Evolutionary conservation across 2,797 vertebrate species (phyloP).

Genomic region (Sebastes trivittatus): DNA sequence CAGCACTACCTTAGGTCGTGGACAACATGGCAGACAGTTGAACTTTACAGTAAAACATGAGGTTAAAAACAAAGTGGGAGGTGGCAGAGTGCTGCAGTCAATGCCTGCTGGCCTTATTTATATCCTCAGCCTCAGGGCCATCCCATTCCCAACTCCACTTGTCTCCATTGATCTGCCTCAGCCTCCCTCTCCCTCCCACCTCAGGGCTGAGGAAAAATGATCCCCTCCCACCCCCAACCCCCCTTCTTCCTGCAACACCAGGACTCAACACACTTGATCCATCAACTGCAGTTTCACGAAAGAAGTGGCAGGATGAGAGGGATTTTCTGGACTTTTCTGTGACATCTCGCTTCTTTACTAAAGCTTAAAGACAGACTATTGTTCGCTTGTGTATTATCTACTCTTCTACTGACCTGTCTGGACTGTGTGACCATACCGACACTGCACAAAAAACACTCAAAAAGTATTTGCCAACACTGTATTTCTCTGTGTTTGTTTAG

Average conservation of each 20-base stretch:
- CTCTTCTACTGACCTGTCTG: slow-evolving; percentile 2
- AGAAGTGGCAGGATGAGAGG: slow-evolving; percentile 32
- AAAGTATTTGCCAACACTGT: not conserved
- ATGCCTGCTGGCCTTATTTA: slow-evolving; percentile 71
- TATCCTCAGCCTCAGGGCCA: slow-evolving; percentile 68
- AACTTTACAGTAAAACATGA: slow-evolving; percentile 25
- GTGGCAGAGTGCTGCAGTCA: slow-evolving; percentile 53
- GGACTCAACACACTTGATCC: slow-evolving; percentile 61
- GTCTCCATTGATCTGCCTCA: slow-evolving; percentile 74
- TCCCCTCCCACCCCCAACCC: slow-evolving; percentile 6
- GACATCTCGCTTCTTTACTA: slow-evolving; percentile 7
- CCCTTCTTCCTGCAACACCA: slow-evolving; percentile 39
- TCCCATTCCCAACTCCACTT: slow-evolving; percentile 67
- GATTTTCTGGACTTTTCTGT: slow-evolving; percentile 45
- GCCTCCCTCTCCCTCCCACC: slow-evolving; percentile 32
- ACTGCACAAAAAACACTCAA: not conserved
- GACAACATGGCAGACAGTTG: not conserved
- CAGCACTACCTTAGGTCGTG: not conserved
- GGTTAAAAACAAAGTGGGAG: slow-evolving; percentile 49
- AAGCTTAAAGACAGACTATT: slow-evolving; percentile 13
- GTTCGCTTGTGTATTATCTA: not conserved
- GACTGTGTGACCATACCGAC: not conserved
- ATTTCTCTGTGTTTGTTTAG: not conserved
- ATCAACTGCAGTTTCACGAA: slow-evolving; percentile 48
- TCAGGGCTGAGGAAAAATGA: slow-evolving; percentile 55